phyloP scores from a whole-genome alignment of 2,888 invertebrate species.

The Tuberolachnus salignus region DNA sequence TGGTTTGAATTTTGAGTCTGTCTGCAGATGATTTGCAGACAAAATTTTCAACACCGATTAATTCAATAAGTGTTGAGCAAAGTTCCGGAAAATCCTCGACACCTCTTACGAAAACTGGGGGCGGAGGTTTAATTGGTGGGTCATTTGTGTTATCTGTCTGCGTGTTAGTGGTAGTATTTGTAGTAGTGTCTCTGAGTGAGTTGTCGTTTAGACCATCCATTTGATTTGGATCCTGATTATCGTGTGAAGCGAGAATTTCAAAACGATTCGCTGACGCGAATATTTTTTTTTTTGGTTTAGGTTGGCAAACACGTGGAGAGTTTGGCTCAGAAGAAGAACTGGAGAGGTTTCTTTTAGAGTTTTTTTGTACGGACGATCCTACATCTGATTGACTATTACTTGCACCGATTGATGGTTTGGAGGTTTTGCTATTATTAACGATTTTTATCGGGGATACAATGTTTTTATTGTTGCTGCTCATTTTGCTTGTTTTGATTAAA shows the following conservation, averaged over 20 bases:
- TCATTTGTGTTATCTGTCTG: no score
- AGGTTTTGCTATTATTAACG: no score
- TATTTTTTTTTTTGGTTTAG: constrained; percentile 1
- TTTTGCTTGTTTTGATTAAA: no score
- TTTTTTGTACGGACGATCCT: not conserved
- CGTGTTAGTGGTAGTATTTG: no score
- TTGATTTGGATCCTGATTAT: not conserved
- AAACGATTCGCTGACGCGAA: not conserved
- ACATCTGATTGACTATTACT: not conserved
- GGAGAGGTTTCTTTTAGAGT: not conserved
- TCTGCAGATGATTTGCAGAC: not conserved
- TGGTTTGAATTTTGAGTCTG: constrained; percentile 6
- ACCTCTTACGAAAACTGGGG: no score
- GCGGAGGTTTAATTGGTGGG: no score
- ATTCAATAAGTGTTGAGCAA: not conserved
- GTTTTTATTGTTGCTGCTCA: no score
- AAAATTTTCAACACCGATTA: constrained; percentile 9
- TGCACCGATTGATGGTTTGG: no score
- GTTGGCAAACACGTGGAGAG: not conserved
- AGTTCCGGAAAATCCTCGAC: constrained; percentile 5
- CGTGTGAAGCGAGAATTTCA: not conserved
- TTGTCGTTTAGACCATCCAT: no score
- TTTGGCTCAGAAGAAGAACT: not conserved
- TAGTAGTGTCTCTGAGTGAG: no score
- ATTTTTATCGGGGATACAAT: no score